Conservation (phyloP, 2,888 invertebrate species). For the Philhelius pedissequus region DNA sequence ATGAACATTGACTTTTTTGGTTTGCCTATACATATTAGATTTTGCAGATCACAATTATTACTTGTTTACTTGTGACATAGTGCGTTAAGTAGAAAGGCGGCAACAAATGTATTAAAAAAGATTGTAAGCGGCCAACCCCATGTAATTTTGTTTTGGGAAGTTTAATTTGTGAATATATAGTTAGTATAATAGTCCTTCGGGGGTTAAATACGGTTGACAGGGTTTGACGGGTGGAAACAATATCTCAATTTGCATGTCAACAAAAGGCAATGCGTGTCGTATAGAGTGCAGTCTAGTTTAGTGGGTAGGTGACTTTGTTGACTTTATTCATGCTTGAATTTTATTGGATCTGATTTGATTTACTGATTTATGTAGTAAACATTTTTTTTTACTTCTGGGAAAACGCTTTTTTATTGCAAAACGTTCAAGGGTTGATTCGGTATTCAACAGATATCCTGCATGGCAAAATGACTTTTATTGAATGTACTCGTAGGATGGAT, state of each 20-base stretch:
- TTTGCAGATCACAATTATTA: slow-evolving; percentile 63
- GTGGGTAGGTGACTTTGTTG: slow-evolving; percentile 3
- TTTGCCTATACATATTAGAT: slow-evolving; percentile 45
- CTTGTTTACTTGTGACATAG: slow-evolving; percentile 61
- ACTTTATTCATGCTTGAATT: slow-evolving; percentile 12
- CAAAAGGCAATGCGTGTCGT: slow-evolving; percentile 13
- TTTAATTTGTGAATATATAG: slow-evolving; percentile 37
- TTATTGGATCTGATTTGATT: slow-evolving; percentile 31
- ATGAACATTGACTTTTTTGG: slow-evolving; percentile 21
- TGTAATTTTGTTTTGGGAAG: slow-evolving; percentile 23
- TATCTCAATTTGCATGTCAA: slow-evolving; percentile 60
- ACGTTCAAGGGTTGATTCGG: neutral
- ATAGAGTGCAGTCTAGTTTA: neutral
- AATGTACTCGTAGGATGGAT: no score
- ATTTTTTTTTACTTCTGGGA: neutral
- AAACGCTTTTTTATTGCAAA: neutral
- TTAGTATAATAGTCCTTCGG: slow-evolving; percentile 22
- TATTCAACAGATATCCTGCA: slow-evolving; percentile 44
- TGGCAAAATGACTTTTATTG: neutral
- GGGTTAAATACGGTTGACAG: slow-evolving; percentile 18
- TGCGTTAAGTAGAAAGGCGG: slow-evolving; percentile 20
- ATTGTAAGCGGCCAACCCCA: neutral
- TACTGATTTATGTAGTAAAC: slow-evolving; percentile 4
- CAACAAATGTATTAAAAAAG: slow-evolving; percentile 24
- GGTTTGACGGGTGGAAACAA: slow-evolving; percentile 45